Percentiles rank a stretch among this genome's conserved stretches.
These are phyloP conservation scores for Pectinophora gossypiella DNA, from an alignment of 1,140 invertebrate genomes.

Conservation along the genomic window DNA sequence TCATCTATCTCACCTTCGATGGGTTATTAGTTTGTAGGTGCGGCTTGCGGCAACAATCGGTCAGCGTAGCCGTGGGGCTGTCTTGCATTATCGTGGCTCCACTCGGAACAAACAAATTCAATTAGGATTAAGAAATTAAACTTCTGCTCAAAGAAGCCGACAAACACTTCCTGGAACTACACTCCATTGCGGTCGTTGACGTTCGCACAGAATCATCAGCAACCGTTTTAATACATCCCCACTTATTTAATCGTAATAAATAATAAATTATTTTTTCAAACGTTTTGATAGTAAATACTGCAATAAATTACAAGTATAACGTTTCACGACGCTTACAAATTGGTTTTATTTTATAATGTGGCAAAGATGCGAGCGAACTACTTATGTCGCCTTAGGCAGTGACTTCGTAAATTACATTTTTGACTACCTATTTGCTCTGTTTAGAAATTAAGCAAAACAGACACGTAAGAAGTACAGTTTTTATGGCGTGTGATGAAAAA, in stretches of 20 bases:
- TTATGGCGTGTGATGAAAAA: slow-evolving; percentile 21
- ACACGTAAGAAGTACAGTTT: slow-evolving; percentile 24
- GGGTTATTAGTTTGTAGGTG: slow-evolving; percentile 19
- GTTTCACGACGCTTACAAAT: background rate
- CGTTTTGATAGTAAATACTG: background rate
- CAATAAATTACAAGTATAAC: background rate
- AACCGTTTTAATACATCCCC: background rate
- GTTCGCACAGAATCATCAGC: slow-evolving; percentile 26
- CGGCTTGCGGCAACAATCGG: slow-evolving; percentile 37
- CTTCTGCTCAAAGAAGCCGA: slow-evolving; percentile 51
- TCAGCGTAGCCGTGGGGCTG: background rate
- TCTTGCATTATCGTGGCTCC: slow-evolving; percentile 42
- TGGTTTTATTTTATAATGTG: background rate
- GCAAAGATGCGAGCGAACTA: background rate
- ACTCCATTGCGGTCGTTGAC: slow-evolving; percentile 45
- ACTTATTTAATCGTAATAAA: background rate
- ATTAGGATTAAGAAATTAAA: slow-evolving; percentile 71
- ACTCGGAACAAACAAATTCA: slow-evolving; percentile 66
- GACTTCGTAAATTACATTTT: background rate
- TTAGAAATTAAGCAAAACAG: background rate
- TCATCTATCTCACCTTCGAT: slow-evolving; percentile 30
- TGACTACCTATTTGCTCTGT: background rate
- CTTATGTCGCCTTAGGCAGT: background rate
- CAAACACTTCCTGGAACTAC: slow-evolving; percentile 32
- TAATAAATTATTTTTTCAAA: background rate